Base-by-base conservation (phyloP, 2,888 invertebrate species). In the Hypomecis punctinalis region DNA sequence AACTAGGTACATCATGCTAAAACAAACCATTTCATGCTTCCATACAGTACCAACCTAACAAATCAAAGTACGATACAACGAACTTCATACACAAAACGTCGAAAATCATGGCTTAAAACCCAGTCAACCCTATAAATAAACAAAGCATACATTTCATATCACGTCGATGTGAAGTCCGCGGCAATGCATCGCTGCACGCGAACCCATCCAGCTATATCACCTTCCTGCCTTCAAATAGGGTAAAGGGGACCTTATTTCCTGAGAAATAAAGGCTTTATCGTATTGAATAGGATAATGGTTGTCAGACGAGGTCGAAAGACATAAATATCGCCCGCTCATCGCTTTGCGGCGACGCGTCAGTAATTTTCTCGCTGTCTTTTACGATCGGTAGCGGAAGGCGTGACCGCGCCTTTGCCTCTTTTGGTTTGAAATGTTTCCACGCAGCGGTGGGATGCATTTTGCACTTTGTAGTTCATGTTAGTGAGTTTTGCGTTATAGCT, bases 241-340 rank as follows among this genome's bases (percentile, higher is more conserved):
- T 49, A 73, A 78, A 77, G 72, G 64, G 65, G 40, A 67, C 75
- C 69, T 70, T 81, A 72, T 10, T 9, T 36, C 1, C 39, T 3
- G 63, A 13, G 61, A 5, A n/a, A 67, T 76, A 77, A 62, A 52
- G 68, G 48, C 13, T 58, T 13, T 53, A 47, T 40, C 7, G 4
- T 5, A 6, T 23, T 37, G 33, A 11, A 13, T 36, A 35, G 23
- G 40, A 48, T 61, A 40, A 61, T 23, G 23, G 52, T 37, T 56
- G 66, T 75, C 81, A 37, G 67, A 58, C 66, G 85, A 85, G 84
- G 85, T 84, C 84, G 80, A 81, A 81, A 80, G 83, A 82, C 83
- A 81, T 88, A 87, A 84, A 86, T 88, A 86, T 85, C 87, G 80
- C 76, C 80, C 77, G 83, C 83, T 81, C 82, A 79, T 82, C 85